Evolutionary conservation across 2,888 invertebrate species (phyloP).

Genomic region (Phoenoteleia sp.): DNA sequence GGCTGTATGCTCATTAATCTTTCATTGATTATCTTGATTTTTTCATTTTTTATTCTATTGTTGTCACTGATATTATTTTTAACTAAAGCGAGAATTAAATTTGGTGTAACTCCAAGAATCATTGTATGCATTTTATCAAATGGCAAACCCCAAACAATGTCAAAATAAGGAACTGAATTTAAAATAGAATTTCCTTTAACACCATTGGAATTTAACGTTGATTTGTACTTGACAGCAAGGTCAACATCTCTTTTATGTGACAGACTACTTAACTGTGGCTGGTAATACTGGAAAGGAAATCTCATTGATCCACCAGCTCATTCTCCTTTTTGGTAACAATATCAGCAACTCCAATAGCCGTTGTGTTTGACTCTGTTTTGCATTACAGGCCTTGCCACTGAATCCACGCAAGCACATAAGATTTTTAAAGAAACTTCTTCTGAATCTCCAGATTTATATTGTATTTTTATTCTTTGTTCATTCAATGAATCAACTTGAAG

Average conservation of each 20-base stretch:
- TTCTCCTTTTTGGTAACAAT: conserved; percentile 41
- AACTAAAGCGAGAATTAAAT: conserved; percentile 4
- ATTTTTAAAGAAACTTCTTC: conserved; percentile 1
- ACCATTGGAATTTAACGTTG: conserved; percentile 24
- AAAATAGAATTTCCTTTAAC: conserved; percentile 43
- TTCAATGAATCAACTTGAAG: conserved; percentile 24
- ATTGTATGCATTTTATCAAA: conserved; percentile 60
- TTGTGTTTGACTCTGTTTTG: conserved; percentile 41
- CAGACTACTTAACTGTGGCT: conserved; percentile 20
- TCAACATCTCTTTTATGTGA: conserved; percentile 37
- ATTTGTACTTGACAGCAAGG: background rate
- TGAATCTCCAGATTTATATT: background rate
- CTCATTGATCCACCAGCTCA: conserved; percentile 29
- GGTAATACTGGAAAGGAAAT: conserved; percentile 7
- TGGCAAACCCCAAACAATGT: conserved; percentile 44
- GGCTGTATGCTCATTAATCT: background rate
- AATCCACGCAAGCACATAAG: conserved; percentile 28
- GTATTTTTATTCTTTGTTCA: background rate
- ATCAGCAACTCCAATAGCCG: conserved; percentile 37
- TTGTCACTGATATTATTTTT: background rate
- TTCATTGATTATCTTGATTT: conserved; percentile 1
- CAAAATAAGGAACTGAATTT: conserved; percentile 34
- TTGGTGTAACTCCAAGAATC: conserved; percentile 24
- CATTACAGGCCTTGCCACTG: conserved; percentile 26
- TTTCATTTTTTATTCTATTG: conserved; percentile 5